Evolutionary conservation across 2,797 vertebrate genomes (phyloP).

Genomic region (Silurus aristotelis): DNA sequence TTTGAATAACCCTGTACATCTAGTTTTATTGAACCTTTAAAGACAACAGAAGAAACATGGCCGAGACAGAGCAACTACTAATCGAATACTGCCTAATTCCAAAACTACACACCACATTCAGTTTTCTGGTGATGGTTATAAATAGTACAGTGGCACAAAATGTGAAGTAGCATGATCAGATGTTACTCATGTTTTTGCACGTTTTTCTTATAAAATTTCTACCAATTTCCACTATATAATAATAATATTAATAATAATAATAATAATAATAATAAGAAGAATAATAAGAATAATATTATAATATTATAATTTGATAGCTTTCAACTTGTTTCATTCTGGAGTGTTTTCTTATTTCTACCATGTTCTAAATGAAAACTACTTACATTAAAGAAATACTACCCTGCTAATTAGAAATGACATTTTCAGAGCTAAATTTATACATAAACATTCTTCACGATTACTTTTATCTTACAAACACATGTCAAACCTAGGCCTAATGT

Average conservation of each 20-base stretch:
- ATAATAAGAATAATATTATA: too few species aligned
- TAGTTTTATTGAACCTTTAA: neutral
- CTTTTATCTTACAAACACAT: neutral
- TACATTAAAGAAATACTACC: neutral
- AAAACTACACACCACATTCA: neutral
- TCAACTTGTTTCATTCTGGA: neutral
- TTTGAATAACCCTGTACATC: too few species aligned
- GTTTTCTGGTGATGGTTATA: neutral
- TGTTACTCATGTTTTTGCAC: too few species aligned
- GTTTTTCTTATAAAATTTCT: neutral
- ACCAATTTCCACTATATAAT: neutral
- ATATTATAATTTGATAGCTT: too few species aligned
- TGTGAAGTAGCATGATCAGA: too few species aligned
- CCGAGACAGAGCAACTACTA: conserved; percentile 34
- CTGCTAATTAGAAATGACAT: neutral
- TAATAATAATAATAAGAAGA: neutral
- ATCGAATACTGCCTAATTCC: conserved; percentile 50
- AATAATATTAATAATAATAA: neutral
- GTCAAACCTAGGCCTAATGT: neutral
- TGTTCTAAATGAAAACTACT: neutral
- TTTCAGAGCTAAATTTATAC: neutral
- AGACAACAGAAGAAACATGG: neutral
- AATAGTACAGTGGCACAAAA: neutral
- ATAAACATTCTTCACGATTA: neutral
- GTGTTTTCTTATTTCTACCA: neutral